These are phyloP conservation scores for Lophotis ruficrista DNA, from an alignment of 2,113 vertebrate genomes.

Conservation along the genomic window DNA sequence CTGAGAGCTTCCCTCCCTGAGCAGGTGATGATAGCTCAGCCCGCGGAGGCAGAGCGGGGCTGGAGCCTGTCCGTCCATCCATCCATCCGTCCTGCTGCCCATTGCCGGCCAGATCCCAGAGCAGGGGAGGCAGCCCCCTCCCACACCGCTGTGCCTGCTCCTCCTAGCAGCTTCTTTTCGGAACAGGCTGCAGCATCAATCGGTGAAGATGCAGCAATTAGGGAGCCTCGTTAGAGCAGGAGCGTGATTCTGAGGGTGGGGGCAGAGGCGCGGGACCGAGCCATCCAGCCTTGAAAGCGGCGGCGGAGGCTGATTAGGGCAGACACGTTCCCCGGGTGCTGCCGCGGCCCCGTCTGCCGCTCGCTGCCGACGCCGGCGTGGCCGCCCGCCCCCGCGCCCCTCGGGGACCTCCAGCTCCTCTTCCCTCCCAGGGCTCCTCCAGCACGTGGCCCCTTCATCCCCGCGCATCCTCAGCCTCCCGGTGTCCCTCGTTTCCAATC, in stretches of 20 bases:
- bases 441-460: fast-evolving
- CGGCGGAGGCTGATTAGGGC: background rate
- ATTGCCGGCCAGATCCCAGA: fast-evolving
- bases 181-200: background rate
- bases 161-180: background rate
- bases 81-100: background rate
- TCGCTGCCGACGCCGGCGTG: fast-evolving
- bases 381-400: fast-evolving
- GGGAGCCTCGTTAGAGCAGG: conserved; percentile 1
- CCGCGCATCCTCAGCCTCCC: background rate
- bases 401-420: background rate
- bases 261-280: fast-evolving
- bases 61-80: background rate
- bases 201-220: background rate
- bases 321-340: background rate
- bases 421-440: fast-evolving
- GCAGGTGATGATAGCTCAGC: background rate
- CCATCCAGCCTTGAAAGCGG: background rate
- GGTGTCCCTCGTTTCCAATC: fast-evolving
- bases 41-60: background rate
- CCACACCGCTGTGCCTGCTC: background rate
- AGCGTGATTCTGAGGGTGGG: background rate
- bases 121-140: background rate
- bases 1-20: background rate
- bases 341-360: background rate